These are phyloP conservation scores for Palythoa heliodiscus DNA, from an alignment of 92 coral and sea anemone genomes.

Conservation along the genomic window DNA sequence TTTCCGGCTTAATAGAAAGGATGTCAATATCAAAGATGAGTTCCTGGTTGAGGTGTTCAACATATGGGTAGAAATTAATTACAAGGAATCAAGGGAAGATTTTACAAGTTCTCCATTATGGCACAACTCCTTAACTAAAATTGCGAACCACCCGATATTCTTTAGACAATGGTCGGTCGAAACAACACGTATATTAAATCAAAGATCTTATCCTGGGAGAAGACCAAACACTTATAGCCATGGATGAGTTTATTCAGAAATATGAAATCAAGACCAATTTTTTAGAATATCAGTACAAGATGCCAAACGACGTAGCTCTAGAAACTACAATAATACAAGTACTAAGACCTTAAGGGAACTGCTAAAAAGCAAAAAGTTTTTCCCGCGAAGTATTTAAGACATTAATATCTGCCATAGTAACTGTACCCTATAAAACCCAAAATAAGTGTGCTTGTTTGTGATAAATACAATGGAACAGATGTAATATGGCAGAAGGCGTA, in stretches of 20 bases:
- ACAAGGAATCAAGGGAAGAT: slow-evolving; percentile 18
- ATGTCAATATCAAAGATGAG: slow-evolving; percentile 18
- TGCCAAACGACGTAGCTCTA: slow-evolving; percentile 18
- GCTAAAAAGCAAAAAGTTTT: slow-evolving; percentile 18
- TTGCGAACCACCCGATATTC: slow-evolving; percentile 10
- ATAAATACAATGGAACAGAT: neutral
- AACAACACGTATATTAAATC: neutral
- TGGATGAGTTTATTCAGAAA: neutral
- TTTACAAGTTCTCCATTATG: slow-evolving; percentile 18
- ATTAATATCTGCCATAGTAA: neutral
- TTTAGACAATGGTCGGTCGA: slow-evolving; percentile 7
- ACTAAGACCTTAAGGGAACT: slow-evolving; percentile 6
- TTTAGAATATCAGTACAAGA: neutral
- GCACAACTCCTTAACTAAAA: slow-evolving; percentile 10
- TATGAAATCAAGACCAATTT: neutral
- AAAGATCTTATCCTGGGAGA: neutral
- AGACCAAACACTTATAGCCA: neutral
- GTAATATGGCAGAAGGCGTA: too few species aligned
- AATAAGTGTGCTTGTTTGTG: neutral
- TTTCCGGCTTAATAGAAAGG: slow-evolving; percentile 13
- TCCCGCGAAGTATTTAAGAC: neutral
- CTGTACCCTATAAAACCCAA: neutral
- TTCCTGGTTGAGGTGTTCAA: slow-evolving; percentile 22
- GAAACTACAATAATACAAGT: neutral
- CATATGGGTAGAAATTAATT: slow-evolving; percentile 6